These are phyloP conservation scores for Telmatochromis sp. DNA, from an alignment of 2,113 vertebrate genomes.

Conservation along the genomic window DNA sequence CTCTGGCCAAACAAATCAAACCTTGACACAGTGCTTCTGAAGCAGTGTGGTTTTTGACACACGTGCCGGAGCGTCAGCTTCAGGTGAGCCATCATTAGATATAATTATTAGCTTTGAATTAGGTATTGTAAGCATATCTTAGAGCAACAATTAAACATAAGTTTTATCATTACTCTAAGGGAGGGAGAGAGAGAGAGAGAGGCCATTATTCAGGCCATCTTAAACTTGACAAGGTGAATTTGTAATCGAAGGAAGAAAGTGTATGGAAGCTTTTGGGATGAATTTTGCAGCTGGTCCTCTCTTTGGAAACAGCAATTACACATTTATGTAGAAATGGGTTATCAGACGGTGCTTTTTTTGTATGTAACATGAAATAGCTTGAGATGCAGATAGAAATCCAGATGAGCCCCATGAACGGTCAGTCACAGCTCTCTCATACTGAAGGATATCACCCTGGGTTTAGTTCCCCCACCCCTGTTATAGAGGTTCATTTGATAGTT, in stretches of 20 bases:
- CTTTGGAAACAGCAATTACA: neutral
- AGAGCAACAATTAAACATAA: neutral
- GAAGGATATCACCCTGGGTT: neutral
- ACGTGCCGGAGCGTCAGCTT: rapidly evolving
- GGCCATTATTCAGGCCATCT: neutral
- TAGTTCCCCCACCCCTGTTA: neutral
- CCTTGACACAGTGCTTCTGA: neutral
- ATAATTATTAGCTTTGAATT: neutral
- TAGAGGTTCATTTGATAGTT: neutral
- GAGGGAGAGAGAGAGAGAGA: neutral
- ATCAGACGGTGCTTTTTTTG: neutral
- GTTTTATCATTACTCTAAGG: neutral
- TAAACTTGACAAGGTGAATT: neutral
- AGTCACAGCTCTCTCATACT: neutral
- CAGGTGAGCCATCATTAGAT: neutral
- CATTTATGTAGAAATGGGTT: neutral
- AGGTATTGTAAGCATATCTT: neutral
- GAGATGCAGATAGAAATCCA: neutral
- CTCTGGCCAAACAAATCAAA: neutral
- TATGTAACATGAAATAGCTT: neutral
- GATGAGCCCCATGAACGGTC: rapidly evolving
- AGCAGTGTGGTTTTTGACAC: neutral
- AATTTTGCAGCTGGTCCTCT: neutral
- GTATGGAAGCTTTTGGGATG: neutral
- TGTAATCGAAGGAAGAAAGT: neutral